Base-by-base conservation (phyloP, 2,797 vertebrate species). In the Australoheros facetus region DNA sequence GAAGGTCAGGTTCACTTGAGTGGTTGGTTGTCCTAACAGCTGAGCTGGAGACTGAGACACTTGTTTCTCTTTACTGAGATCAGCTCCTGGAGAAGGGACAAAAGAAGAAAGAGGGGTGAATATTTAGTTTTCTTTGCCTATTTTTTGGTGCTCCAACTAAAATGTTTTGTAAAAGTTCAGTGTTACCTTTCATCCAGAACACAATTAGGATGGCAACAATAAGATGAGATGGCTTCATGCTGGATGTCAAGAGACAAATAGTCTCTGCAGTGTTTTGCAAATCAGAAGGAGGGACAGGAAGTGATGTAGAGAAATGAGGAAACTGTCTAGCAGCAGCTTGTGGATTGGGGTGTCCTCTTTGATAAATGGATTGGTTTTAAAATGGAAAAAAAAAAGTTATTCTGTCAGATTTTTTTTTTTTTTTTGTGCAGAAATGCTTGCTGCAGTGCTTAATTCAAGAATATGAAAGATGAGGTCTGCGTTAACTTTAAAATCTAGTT, bases 31-130 rank as follows among this genome's bases (percentile, higher is more conserved):
- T 4, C 1, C 4, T 1, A 92, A 3, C 5, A 85, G 0, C 0
- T 87, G 14, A 34, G 51, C 1, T 57, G 89, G 88, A 56, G 77
- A 58, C 79, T 93, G 91, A 75, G n/a, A 70, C 1, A 91, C 79
- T 23, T 34, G 51, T 30, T 89, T 78, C 1, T 88, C 69, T 3
- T 88, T 72, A 54, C 11, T 79, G n/a, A 79, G 81, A 32, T 55
- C 5, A 64, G 77, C 83, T n/a, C 85, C 91, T 93, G 84, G 3
- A 23, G 42, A 66, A 4, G 85, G 3, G 26, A 0, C 3, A 60
- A 16, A 19, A 10, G 5, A 23, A 48, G 16, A 66, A 45, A 45
- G 37, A 45, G 0, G 0, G 12, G 4, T 42, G 23, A 17, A 45
- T 64, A 64, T 64, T 45, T 26, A 26, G 0, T 7, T 0, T 6